A percentile compares a stretch with the other conserved stretches of the same genome.
These are phyloP conservation scores for Gallinago stenura DNA, from an alignment of 2,797 vertebrate genomes.

Conservation along the genomic window DNA sequence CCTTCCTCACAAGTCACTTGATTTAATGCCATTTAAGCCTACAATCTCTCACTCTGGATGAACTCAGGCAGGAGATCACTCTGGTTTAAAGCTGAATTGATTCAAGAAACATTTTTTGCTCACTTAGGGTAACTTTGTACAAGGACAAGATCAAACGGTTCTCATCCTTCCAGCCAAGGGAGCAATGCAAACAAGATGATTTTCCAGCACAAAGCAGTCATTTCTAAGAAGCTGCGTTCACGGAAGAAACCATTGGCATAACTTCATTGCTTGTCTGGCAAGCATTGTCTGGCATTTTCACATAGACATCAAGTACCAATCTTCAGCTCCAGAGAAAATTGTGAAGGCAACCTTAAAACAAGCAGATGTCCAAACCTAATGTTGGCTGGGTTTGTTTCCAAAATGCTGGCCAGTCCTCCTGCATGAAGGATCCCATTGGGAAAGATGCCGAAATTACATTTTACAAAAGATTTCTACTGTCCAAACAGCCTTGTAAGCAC, in stretches of 20 bases:
- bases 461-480: conserved; percentile 31
- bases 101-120: neutral
- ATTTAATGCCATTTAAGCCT: neutral
- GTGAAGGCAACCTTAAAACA: conserved; percentile 67
- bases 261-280: conserved; percentile 61
- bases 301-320: conserved; percentile 53
- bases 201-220: neutral
- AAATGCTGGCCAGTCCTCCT: conserved; percentile 27
- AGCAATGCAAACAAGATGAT: conserved; percentile 14
- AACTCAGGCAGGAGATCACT: neutral
- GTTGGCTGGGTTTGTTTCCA: conserved; percentile 38
- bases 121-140: neutral
- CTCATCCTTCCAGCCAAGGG: neutral
- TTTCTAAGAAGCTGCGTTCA: conserved; percentile 21
- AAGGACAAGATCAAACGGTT: neutral
- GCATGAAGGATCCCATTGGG: neutral
- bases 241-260: conserved; percentile 36
- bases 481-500: conserved; percentile 39
- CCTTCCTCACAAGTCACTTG: neutral
- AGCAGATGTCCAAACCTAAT: conserved; percentile 62
- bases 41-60: neutral
- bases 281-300: neutral
- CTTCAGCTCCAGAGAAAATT: conserved; percentile 63
- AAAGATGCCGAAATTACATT: conserved; percentile 11
- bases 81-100: neutral